These are phyloP conservation scores for Beaufortia kweichowensis DNA, from an alignment of 2,113 vertebrate species.

Conservation along the genomic window DNA sequence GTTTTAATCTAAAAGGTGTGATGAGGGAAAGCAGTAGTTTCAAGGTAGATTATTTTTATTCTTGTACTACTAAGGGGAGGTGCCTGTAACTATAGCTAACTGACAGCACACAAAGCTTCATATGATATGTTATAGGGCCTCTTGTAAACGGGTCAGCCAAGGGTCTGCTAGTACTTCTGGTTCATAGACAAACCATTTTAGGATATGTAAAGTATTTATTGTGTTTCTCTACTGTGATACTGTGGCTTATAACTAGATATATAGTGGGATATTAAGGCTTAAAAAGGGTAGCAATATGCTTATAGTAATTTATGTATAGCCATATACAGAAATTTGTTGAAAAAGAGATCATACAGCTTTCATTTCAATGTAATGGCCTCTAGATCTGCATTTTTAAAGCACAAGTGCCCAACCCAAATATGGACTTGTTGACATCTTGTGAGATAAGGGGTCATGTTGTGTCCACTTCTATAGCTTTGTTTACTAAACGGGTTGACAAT, in stretches of 20 bases:
- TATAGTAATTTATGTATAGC: slow-evolving; percentile 55
- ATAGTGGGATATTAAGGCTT: slow-evolving; percentile 54
- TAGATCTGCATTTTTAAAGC: neutral
- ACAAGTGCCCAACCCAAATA: neutral
- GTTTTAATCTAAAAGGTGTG: neutral
- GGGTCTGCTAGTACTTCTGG: neutral
- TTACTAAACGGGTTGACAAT: neutral
- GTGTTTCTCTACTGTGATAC: neutral
- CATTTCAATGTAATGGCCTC: neutral
- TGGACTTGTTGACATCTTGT: neutral
- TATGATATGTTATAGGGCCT: neutral
- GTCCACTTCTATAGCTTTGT: neutral
- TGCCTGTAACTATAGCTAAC: neutral
- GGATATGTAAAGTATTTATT: neutral
- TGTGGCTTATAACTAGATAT: slow-evolving; percentile 52
- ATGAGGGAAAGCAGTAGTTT: no score
- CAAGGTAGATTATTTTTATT: neutral
- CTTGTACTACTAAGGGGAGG: neutral
- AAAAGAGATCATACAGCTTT: no score
- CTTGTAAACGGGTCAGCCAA: neutral
- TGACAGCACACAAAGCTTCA: neutral
- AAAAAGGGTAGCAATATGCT: slow-evolving; percentile 51
- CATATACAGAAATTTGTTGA: slow-evolving; percentile 22
- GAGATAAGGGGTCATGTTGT: neutral
- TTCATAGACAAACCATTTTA: neutral